A percentile compares a stretch with the other conserved stretches of the same genome.
These are phyloP conservation scores for Sinella curviseta DNA, from an alignment of 1,140 invertebrate genomes.

Conservation along the genomic window DNA sequence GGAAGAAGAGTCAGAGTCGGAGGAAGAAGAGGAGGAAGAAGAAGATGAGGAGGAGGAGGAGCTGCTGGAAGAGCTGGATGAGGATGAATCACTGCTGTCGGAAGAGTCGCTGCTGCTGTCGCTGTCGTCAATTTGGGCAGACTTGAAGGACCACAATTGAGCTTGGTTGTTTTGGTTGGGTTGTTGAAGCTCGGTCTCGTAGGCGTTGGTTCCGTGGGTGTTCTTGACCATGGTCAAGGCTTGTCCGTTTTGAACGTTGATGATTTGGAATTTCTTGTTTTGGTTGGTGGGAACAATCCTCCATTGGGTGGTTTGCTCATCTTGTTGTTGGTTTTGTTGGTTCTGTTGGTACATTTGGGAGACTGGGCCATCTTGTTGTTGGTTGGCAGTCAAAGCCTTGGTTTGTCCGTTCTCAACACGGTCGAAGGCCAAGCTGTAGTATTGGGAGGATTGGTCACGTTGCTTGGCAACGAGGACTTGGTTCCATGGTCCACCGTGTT, in stretches of 20 bases:
- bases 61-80: not conserved
- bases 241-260: not conserved
- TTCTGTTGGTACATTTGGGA: not conserved
- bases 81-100: not conserved
- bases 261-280: not conserved
- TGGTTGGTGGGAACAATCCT: not conserved
- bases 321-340: not conserved
- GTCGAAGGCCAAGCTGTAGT: slow-evolving; percentile 4
- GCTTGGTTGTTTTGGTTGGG: slow-evolving; percentile 10
- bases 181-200: not conserved
- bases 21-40: not conserved
- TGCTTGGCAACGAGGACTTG: slow-evolving; percentile 14
- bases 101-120: not conserved
- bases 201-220: not conserved
- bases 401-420: not conserved
- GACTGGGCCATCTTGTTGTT: not conserved
- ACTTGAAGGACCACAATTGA: slow-evolving; percentile 10
- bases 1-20: not conserved
- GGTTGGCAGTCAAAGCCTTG: not conserved
- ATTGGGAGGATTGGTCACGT: not conserved
- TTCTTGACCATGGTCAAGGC: not conserved
- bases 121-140: not conserved
- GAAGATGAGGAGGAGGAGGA: not conserved
- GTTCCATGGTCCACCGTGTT: not conserved
- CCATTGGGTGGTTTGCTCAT: not conserved